Conservation (phyloP, 2,113 vertebrate species). For the Lutjanus erythropterus region DNA sequence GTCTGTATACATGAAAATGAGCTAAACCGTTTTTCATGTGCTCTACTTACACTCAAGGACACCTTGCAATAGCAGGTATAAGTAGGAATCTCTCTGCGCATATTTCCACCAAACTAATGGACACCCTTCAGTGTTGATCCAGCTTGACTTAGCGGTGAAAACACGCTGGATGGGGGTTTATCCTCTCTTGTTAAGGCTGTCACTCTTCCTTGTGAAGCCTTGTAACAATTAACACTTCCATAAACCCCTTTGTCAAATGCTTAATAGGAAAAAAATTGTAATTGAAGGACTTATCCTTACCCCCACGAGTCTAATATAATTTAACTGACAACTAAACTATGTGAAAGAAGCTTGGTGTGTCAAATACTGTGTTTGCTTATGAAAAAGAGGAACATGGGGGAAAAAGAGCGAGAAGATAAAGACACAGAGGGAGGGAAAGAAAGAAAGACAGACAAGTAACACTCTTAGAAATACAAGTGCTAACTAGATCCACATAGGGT, state of each 20-base stretch:
- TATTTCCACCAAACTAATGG: constrained; percentile 50
- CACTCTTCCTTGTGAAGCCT: constrained; percentile 50
- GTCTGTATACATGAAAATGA: constrained; percentile 68
- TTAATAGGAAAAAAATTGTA: constrained; percentile 47
- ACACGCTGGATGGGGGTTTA: constrained; percentile 30
- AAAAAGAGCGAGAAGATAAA: constrained; percentile 31
- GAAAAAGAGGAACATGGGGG: constrained; percentile 23
- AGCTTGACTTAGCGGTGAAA: constrained; percentile 38
- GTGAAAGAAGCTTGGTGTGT: constrained; percentile 21
- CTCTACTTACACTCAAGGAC: constrained; percentile 76
- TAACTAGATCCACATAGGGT: no score
- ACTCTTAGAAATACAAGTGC: no score
- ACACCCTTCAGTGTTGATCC: constrained; percentile 46
- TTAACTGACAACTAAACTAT: constrained; percentile 53
- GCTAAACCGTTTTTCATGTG: constrained; percentile 64
- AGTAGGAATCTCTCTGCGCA: constrained; percentile 20
- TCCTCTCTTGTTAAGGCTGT: constrained; percentile 47
- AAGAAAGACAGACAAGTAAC: no score
- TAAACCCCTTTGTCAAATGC: constrained; percentile 65
- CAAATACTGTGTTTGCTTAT: constrained; percentile 32
- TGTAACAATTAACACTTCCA: constrained; percentile 65
- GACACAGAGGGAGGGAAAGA: constrained; percentile 20
- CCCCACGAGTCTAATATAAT: constrained; percentile 57
- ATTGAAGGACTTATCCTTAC: constrained; percentile 53
- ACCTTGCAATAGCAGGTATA: constrained; percentile 40